Evolutionary conservation across 2,113 vertebrate genomes (phyloP).

Genomic region (Ictalurus furcatus): DNA sequence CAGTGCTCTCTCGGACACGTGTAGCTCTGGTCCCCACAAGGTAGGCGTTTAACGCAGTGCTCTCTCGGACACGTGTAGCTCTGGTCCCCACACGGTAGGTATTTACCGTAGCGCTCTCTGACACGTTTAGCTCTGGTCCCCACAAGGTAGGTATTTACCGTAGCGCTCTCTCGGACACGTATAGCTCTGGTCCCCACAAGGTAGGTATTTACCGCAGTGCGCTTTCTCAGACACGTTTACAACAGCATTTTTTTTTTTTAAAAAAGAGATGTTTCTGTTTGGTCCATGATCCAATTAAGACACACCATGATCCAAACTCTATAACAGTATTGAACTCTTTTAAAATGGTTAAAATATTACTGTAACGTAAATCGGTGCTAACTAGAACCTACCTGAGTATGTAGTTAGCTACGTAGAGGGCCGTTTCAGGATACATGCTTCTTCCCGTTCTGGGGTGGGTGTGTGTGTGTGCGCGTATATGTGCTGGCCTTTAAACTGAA

Average conservation of each 20-base stretch:
- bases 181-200: neutral
- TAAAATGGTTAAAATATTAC: neutral
- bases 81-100: neutral
- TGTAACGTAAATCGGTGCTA: neutral
- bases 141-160: no score
- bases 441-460: constrained; percentile 22
- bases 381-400: constrained; percentile 61
- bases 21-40: neutral
- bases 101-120: no score
- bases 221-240: neutral
- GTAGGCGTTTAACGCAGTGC: no score
- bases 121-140: no score
- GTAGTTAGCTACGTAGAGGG: constrained; percentile 63
- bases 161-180: no score
- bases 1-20: neutral
- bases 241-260: neutral
- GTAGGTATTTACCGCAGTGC: neutral
- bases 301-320: neutral
- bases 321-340: neutral
- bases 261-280: neutral
- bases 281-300: neutral
- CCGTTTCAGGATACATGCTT: constrained; percentile 62
- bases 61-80: no score
- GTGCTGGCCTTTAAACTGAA: neutral
- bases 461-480: neutral